Evolutionary conservation across 2,113 vertebrate species (phyloP), one percentile per base, ranked within the genome.

Genomic region (Eptesicus fuscus): DNA sequence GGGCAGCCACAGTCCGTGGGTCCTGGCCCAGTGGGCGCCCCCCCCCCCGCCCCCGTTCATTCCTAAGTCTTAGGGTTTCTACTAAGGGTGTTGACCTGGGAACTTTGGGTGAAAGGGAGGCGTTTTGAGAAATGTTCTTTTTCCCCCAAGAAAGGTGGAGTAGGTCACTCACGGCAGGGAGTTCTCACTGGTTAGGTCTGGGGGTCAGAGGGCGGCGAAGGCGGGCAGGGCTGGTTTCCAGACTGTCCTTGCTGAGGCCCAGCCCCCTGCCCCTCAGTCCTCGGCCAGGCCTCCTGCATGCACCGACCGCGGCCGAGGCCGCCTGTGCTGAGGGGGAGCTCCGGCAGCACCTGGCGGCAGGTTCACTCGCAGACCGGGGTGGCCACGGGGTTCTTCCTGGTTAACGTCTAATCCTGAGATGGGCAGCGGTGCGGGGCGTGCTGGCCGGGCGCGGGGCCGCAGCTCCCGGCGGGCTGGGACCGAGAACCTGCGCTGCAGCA

Each of bases 101-200:
- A 56, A 3, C 18, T 28, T 4, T 4, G 78, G 18, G 42, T n/a
- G 4, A 56, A 4, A 71, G 53, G 61, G 35, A 4, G 44, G 35
- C 1, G 40, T 53, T 42, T 47, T 53, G 40, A 88, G 59, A 73
- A 9, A 32, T 23, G 32, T 30, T 67, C 59, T n/a, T 23, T 40
- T 42, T 32, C 4, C n/a, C 20, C 1, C 7, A n/a, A 67, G 67
- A 71, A 76, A 23, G 32, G 37, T 5, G 11, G 18, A 1, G 9
- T 6, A 49, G 30, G 13, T 11, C 30, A 1, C 4, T 53, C 8
- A 7, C 0, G 4, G 18, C 5, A 28, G 17, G 16, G 7, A 1
- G 20, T 3, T 49, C 63, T 42, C 9, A 13, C 23, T 61, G 53
- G 13, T 9, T 14, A 7, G 17, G 65, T 13, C 35, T 7, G 7